Conservation (phyloP, 2,797 vertebrate species). For the Gymnocypris eckloni region DNA sequence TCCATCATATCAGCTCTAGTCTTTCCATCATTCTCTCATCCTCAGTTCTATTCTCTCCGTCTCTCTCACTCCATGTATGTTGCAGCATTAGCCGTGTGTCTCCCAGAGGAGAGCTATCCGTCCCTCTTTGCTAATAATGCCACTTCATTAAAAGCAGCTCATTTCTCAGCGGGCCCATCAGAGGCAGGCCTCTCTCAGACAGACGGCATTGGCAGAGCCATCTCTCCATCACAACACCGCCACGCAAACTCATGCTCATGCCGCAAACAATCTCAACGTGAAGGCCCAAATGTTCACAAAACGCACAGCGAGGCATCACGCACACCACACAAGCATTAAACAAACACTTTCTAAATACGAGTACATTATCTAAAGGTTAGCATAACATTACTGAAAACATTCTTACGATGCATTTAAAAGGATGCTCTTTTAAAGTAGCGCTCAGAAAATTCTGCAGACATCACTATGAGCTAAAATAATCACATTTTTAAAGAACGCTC, state of each 20-base stretch:
- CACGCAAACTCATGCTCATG: not conserved
- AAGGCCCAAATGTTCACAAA: not conserved
- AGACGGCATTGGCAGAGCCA: conserved; percentile 45
- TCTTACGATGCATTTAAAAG: not conserved
- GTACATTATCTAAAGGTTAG: not conserved
- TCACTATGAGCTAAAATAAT: not conserved
- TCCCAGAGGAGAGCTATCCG: conserved; percentile 64
- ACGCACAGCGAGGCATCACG: not conserved
- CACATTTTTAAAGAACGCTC: not conserved
- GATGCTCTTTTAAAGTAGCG: not conserved
- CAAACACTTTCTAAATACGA: not conserved
- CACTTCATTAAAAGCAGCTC: conserved; percentile 76
- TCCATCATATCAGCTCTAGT: not conserved
- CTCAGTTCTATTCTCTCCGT: not conserved
- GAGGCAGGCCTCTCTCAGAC: conserved; percentile 50
- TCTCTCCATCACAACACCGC: conserved; percentile 30
- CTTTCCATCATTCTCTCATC: not conserved
- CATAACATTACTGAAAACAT: not conserved
- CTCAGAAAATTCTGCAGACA: not conserved
- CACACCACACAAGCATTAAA: not conserved
- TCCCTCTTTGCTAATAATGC: conserved; percentile 71
- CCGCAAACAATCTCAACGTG: conserved; percentile 41
- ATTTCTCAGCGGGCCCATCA: conserved; percentile 70
- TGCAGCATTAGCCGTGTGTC: conserved; percentile 49
- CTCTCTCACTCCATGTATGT: conserved; percentile 36